Evolutionary conservation across 2,888 invertebrate species (phyloP).

Genomic region (Lasioglossum figueresi): DNA sequence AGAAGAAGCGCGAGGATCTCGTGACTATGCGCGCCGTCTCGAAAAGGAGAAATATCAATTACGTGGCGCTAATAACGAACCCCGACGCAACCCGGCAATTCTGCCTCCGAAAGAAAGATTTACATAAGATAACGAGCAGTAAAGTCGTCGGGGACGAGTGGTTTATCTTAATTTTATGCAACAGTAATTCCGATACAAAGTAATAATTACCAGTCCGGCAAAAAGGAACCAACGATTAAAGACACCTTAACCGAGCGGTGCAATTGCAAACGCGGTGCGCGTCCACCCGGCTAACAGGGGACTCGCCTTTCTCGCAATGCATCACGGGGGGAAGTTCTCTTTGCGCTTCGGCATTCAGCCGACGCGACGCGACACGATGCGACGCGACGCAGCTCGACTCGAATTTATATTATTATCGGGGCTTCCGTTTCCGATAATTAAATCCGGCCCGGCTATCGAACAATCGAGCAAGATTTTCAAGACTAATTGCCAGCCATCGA

Average conservation of each 20-base stretch:
- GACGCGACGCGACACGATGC: not conserved
- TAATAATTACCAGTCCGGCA: conserved; percentile 35
- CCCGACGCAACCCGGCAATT: conserved; percentile 35
- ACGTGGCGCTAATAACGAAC: conserved; percentile 40
- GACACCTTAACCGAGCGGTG: conserved; percentile 22
- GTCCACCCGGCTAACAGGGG: not conserved
- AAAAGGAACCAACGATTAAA: conserved; percentile 36
- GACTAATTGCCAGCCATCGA: not conserved
- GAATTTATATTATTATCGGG: conserved; percentile 15
- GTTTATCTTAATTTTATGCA: conserved; percentile 58
- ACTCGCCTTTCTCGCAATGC: conserved; percentile 4
- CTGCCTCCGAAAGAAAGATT: conserved; percentile 36
- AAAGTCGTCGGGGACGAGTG: conserved; percentile 38
- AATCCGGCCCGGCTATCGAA: not conserved
- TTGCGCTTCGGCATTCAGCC: not conserved
- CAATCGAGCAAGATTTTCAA: not conserved
- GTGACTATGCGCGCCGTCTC: conserved; percentile 21
- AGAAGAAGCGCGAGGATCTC: not conserved
- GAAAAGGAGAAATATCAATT: conserved; percentile 51
- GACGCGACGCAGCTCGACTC: not conserved
- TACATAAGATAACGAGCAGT: conserved; percentile 45
- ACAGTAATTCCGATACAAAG: conserved; percentile 47
- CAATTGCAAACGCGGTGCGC: conserved; percentile 12
- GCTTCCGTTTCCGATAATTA: conserved; percentile 20
- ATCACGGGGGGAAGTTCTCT: not conserved